Percentiles rank a stretch among this genome's conserved stretches.
Conservation (phyloP, 2,113 vertebrate genomes). For the Pedetes capensis region DNA sequence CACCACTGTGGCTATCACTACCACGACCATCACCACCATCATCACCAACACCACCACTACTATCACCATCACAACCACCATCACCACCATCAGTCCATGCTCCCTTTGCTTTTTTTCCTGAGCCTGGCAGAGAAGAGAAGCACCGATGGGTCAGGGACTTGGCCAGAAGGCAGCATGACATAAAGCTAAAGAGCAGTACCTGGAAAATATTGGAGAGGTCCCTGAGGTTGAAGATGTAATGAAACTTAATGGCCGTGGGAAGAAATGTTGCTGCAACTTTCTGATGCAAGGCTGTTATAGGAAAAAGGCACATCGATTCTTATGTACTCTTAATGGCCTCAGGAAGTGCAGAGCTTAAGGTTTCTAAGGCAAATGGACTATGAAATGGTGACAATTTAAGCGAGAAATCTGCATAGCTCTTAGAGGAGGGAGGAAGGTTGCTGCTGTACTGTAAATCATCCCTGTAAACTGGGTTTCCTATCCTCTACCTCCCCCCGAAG, state of each 20-base stretch:
- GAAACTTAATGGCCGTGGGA: constrained; percentile 87
- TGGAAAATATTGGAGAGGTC: constrained; percentile 87
- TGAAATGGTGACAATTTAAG: not conserved
- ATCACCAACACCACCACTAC: accelerated
- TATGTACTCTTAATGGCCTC: not conserved
- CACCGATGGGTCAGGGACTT: accelerated
- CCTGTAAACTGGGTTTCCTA: not conserved
- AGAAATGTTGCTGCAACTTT: constrained; percentile 79
- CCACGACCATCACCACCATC: not conserved
- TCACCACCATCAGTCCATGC: accelerated
- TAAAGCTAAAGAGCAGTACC: constrained; percentile 62
- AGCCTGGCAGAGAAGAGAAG: not conserved
- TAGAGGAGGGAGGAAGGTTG: not conserved
- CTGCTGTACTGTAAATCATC: accelerated
- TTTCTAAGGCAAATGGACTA: not conserved
- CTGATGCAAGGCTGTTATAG: constrained; percentile 83
- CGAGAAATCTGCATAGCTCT: not conserved
- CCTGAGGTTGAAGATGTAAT: constrained; percentile 86
- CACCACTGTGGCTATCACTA: accelerated
- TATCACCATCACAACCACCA: accelerated
- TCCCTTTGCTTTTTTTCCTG: not conserved
- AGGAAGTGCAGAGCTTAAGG: not conserved
- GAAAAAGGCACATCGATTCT: not conserved
- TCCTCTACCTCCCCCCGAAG: not conserved
- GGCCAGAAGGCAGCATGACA: accelerated